phyloP scores from a whole-genome alignment of 2,113 vertebrate genomes.

The Perca flavescens region DNA sequence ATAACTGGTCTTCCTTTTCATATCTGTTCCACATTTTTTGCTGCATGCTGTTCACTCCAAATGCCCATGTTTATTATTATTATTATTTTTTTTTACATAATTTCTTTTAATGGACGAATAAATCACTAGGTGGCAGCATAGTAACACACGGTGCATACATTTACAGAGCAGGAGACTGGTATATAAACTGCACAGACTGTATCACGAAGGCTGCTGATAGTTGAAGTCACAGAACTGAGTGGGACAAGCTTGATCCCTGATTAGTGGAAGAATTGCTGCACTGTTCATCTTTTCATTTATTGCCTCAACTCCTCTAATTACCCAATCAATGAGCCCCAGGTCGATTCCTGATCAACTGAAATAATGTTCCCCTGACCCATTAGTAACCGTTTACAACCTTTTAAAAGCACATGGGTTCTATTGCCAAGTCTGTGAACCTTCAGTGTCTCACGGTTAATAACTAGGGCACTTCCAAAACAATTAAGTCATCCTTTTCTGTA shows the following conservation, averaged over 20 bases:
- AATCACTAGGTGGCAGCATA: conserved; percentile 80
- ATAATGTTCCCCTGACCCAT: conserved; percentile 51
- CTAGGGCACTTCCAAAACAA: conserved; percentile 13
- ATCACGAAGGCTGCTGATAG: conserved; percentile 19
- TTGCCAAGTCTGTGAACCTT: conserved; percentile 11
- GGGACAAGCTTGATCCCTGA: conserved; percentile 29
- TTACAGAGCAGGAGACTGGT: not conserved
- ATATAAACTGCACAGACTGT: not conserved
- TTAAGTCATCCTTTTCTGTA: not conserved
- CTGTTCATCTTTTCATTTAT: conserved; percentile 43
- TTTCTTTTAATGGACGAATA: conserved; percentile 34
- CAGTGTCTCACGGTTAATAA: not conserved
- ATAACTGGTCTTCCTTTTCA: not conserved
- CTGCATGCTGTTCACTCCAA: not conserved
- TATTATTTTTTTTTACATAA: not conserved
- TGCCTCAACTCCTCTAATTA: conserved; percentile 41
- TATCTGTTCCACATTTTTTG: not conserved
- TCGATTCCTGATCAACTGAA: conserved; percentile 61
- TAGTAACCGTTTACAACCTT: conserved; percentile 49
- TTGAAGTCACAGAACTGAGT: conserved; percentile 13
- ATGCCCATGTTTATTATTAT: too few relatives aligned
- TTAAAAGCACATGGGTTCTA: conserved; percentile 30
- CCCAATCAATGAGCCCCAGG: conserved; percentile 34
- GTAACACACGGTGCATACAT: conserved; percentile 60
- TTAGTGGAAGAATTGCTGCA: conserved; percentile 23